Conservation (phyloP, 2,113 vertebrate species). For the Apeltes quadracus region DNA sequence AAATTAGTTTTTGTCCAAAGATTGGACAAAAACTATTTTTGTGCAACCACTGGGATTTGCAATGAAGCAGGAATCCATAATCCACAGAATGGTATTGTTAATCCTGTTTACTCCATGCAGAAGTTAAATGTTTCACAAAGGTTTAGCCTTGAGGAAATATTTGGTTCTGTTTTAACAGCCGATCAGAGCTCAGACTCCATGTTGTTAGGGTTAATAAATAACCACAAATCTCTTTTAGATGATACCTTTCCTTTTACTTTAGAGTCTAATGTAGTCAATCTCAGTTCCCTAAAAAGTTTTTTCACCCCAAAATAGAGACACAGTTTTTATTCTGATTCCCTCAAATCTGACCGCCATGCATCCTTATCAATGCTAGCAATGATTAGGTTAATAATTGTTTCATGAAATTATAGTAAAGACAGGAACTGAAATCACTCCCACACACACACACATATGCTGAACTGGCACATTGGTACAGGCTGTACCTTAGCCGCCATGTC, state of each 20-base stretch:
- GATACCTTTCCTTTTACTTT: background rate
- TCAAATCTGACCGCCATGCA: background rate
- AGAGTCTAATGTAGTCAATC: background rate
- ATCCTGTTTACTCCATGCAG: background rate
- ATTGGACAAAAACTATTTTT: no score
- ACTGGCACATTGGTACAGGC: background rate
- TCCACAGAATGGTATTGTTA: background rate
- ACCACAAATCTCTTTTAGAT: background rate
- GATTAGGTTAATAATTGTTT: background rate
- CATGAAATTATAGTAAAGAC: background rate
- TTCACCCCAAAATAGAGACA: background rate
- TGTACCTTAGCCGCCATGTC: constrained; percentile 87
- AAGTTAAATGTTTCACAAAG: background rate
- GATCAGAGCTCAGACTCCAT: background rate
- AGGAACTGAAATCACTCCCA: constrained; percentile 8
- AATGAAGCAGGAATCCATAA: background rate
- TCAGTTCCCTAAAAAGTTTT: background rate
- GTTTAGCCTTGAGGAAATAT: background rate
- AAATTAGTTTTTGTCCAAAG: background rate
- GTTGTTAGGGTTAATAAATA: background rate
- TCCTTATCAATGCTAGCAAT: background rate
- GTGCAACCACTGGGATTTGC: background rate
- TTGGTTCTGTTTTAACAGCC: background rate
- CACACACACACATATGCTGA: background rate
- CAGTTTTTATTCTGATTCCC: background rate